Percentiles rank a stretch among this genome's conserved stretches.
Evolutionary conservation across 2,888 invertebrate genomes (phyloP).

Genomic region (Agapostemon virescens): DNA sequence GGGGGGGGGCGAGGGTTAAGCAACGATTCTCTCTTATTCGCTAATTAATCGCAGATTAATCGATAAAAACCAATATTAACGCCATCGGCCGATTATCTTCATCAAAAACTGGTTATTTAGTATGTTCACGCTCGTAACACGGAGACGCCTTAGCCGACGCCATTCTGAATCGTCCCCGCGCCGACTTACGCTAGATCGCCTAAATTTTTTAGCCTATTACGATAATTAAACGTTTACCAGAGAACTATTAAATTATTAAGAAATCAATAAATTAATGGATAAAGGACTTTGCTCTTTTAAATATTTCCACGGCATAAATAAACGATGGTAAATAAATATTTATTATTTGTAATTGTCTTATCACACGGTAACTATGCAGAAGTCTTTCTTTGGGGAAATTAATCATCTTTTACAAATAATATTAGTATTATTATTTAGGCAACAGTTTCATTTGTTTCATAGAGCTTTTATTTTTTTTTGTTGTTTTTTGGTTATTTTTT

Average conservation of each 20-base stretch:
- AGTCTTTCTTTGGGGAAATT: slow-evolving; percentile 55
- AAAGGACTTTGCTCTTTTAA: slow-evolving; percentile 36
- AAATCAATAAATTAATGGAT: slow-evolving; percentile 43
- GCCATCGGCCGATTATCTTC: neutral
- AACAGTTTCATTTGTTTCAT: neutral
- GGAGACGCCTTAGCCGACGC: neutral
- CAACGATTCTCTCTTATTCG: slow-evolving; percentile 12
- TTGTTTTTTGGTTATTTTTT: no score
- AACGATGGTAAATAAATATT: slow-evolving; percentile 53
- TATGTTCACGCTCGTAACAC: slow-evolving; percentile 7
- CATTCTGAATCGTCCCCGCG: neutral
- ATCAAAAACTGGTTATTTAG: slow-evolving; percentile 1
- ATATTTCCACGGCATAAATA: slow-evolving; percentile 49
- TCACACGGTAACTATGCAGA: slow-evolving; percentile 56
- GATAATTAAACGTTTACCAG: slow-evolving; percentile 29
- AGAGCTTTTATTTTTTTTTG: slow-evolving; percentile 2
- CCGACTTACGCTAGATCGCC: slow-evolving; percentile 18
- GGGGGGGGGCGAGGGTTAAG: no score
- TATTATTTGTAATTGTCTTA: slow-evolving; percentile 47
- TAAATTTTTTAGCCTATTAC: slow-evolving; percentile 16
- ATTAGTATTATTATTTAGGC: slow-evolving; percentile 22
- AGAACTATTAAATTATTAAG: slow-evolving; percentile 25
- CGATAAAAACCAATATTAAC: slow-evolving; percentile 6
- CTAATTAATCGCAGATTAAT: slow-evolving; percentile 11
- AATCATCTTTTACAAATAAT: slow-evolving; percentile 26